Base-by-base conservation (phyloP, 1,140 invertebrate genomes). In the Pteromalus puparum region DNA sequence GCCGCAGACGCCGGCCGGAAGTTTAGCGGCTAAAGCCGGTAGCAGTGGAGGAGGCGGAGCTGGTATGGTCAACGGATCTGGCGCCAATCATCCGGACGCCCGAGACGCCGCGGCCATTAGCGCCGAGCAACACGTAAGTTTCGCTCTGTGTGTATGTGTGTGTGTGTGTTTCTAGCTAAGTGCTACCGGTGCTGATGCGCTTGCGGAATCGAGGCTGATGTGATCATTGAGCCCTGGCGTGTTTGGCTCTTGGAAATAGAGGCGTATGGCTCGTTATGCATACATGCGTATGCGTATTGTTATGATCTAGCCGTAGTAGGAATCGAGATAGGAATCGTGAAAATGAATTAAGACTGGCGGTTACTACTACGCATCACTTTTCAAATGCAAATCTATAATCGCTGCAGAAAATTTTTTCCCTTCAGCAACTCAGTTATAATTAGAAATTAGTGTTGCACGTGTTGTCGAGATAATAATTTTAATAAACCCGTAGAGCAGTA, bases 1-100 rank as follows among this genome's bases (percentile, higher is more conserved):
- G 85, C 93, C 94, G n/a, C 94, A 94, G 90, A 94, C 93, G 74
- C 92, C 92, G 70, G 91, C 93, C 82, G 91, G 92, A 81, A 89
- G 90, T 85, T 89, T 91, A 77, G 89, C 91, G 80, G 90, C 87
- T 28, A 93, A 93, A 83, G 91, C 88, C 67, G 89, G 87, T 42
- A 88, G 88, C 86, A 88, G 87, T 89, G 72, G 86, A 86, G 34
- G 87, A 78, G 13, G 61, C 26, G 5, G 87, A 65, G 83, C 89
- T 73, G 90, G 90, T 46, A 89, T 92, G 88, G 90, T 92, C 81
- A 93, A 91, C 85, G 92, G 92, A 53, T 90, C 91, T 42, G 87
- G 88, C 80, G 87, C 89, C 72, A 90, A 92, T 87, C 91, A 91
- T 87, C 91, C 90, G 53, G 91, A 92, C 77, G 89, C 90, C 80